A percentile compares a stretch with the other conserved stretches of the same genome.
phyloP scores from a whole-genome alignment of 2,797 vertebrate genomes.

The Apogon hyalosoma region DNA sequence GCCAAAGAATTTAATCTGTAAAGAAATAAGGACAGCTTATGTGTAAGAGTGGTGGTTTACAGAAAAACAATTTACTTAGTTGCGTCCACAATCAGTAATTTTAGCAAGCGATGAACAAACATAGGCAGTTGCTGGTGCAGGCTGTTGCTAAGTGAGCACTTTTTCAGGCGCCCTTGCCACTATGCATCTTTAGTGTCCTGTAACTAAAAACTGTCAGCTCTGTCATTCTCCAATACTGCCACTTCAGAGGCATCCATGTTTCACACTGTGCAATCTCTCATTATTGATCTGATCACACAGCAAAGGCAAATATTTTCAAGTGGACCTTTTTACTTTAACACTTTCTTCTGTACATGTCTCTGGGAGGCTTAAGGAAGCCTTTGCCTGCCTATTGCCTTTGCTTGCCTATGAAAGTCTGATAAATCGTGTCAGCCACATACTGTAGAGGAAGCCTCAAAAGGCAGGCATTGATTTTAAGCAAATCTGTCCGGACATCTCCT shows the following conservation, averaged over 20 bases:
- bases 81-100: slow-evolving; percentile 53
- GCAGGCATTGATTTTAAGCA: slow-evolving; percentile 73
- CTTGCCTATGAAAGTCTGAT: slow-evolving; percentile 48
- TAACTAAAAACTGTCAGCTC: slow-evolving; percentile 69
- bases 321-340: slow-evolving; percentile 30
- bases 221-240: slow-evolving; percentile 40
- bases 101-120: slow-evolving; percentile 45
- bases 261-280: slow-evolving; percentile 61
- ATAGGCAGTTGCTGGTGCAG: slow-evolving; percentile 30
- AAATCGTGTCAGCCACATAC: slow-evolving; percentile 57
- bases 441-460: slow-evolving; percentile 60
- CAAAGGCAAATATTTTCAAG: slow-evolving; percentile 56
- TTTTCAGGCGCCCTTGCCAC: slow-evolving; percentile 65
- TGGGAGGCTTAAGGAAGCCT: slow-evolving; percentile 21
- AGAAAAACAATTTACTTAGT: slow-evolving; percentile 22
- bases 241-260: slow-evolving; percentile 50
- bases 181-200: slow-evolving; percentile 71
- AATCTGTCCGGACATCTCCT: slow-evolving; percentile 73
- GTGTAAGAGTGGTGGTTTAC: slow-evolving; percentile 1
- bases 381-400: slow-evolving; percentile 12
- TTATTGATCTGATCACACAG: slow-evolving; percentile 73
- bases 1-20: slow-evolving; percentile 14
- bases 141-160: slow-evolving; percentile 62
- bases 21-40: background rate
- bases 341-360: slow-evolving; percentile 8